phyloP scores from a whole-genome alignment of 2,113 vertebrate genomes.

The Chaenocephalus aceratus region DNA sequence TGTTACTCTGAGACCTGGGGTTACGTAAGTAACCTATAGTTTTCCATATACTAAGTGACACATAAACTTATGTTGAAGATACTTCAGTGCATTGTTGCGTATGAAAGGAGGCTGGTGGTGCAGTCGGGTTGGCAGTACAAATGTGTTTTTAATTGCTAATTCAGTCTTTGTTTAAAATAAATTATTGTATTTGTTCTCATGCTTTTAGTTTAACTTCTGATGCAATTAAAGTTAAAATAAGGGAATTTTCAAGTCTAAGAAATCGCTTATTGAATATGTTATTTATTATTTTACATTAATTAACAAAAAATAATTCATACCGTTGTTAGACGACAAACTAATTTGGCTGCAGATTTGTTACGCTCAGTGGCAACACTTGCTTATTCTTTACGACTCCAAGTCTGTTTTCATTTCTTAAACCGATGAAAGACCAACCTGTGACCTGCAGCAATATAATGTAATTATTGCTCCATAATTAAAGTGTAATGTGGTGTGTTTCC shows the following conservation, averaged over 20 bases:
- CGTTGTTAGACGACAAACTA: background rate
- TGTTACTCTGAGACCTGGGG: too few species aligned
- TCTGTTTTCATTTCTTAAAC: slow-evolving; percentile 22
- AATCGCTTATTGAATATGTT: background rate
- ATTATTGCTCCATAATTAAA: slow-evolving; percentile 53
- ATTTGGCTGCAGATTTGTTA: background rate
- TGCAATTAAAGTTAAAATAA: background rate
- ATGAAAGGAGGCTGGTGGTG: background rate
- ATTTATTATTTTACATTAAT: background rate
- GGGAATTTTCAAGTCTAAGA: background rate
- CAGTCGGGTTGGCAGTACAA: background rate
- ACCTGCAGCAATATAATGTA: slow-evolving; percentile 44
- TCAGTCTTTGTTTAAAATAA: background rate
- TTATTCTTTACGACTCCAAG: background rate
- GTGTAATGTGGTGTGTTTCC: slow-evolving; percentile 42
- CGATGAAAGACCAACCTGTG: slow-evolving; percentile 5
- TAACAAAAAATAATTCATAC: background rate
- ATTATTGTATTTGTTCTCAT: background rate
- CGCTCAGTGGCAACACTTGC: background rate
- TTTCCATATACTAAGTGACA: background rate
- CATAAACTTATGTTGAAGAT: background rate
- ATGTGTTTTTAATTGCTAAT: slow-evolving; percentile 4
- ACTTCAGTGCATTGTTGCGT: background rate
- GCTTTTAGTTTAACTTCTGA: background rate
- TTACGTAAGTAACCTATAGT: too few species aligned